Conservation (phyloP, 1,140 invertebrate species). For the Aphelenchoides fujianensis region DNA sequence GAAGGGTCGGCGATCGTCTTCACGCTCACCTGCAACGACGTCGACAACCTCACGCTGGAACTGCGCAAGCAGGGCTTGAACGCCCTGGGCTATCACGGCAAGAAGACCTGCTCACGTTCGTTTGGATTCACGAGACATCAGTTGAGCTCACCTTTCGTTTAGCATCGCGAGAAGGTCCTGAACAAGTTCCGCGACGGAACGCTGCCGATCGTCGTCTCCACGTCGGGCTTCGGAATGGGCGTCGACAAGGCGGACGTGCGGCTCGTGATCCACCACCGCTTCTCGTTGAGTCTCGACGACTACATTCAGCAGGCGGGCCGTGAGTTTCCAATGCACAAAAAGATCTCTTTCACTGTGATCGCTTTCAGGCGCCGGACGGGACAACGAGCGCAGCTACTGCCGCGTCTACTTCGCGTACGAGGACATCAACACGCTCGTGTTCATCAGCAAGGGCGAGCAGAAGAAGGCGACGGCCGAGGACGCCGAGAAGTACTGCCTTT, state of each 20-base stretch:
- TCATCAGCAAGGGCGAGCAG: slow-evolving; percentile 24
- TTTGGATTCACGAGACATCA: background rate
- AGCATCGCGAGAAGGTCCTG: slow-evolving; percentile 46
- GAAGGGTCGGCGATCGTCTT: slow-evolving; percentile 10
- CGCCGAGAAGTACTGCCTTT: slow-evolving; percentile 24
- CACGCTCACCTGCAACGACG: slow-evolving; percentile 1
- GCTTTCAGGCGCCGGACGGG: slow-evolving; percentile 20
- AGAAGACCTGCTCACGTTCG: slow-evolving; percentile 1
- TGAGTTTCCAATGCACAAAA: background rate
- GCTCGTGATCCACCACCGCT: slow-evolving; percentile 38
- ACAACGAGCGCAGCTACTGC: slow-evolving; percentile 37
- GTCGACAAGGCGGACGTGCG: slow-evolving; percentile 73
- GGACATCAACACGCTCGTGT: slow-evolving; percentile 46
- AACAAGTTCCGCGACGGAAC: slow-evolving; percentile 64
- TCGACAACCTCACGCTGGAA: background rate
- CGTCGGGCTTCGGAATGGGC: slow-evolving; percentile 74
- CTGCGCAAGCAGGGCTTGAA: background rate
- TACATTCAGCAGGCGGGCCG: slow-evolving; percentile 23
- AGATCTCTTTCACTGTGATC: background rate
- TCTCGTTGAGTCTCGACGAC: slow-evolving; percentile 14
- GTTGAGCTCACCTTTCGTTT: slow-evolving; percentile 28
- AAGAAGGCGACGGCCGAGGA: slow-evolving; percentile 25
- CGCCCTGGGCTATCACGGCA: slow-evolving; percentile 3
- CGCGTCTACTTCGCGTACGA: slow-evolving; percentile 41
- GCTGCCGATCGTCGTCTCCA: slow-evolving; percentile 67